Conservation (phyloP, 2,797 vertebrate species). For the Odontamblyopus rebecca region DNA sequence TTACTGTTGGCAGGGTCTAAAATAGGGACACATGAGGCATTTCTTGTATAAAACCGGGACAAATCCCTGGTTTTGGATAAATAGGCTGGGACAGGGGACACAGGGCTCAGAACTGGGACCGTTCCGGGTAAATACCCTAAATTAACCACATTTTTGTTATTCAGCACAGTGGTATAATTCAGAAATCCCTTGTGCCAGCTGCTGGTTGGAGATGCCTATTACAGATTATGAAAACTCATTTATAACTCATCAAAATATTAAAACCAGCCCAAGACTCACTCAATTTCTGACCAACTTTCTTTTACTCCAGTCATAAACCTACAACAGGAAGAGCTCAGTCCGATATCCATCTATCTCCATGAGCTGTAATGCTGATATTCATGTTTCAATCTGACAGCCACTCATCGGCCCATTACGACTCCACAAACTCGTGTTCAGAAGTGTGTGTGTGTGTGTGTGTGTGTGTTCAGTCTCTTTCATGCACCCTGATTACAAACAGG, state of each 20-base stretch:
- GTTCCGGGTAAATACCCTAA: no score
- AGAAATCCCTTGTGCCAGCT: no score
- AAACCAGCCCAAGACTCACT: background rate
- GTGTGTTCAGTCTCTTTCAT: background rate
- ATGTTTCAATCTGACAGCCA: conserved; percentile 2
- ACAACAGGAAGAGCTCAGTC: background rate
- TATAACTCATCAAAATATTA: background rate
- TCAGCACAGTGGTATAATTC: no score
- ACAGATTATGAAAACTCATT: no score
- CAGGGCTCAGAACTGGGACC: no score
- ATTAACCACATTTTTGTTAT: no score
- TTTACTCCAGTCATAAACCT: background rate
- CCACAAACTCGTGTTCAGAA: background rate
- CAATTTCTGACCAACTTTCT: background rate
- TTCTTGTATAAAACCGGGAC: no score
- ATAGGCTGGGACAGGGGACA: no score
- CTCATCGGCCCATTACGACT: conserved; percentile 1
- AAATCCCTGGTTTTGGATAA: no score
- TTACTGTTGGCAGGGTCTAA: no score
- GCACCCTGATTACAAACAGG: conserved; percentile 1
- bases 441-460: background rate
- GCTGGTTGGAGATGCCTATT: no score
- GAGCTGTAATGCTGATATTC: background rate
- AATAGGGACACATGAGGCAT: no score
- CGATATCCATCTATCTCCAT: background rate